Conservation (phyloP, 2,797 vertebrate genomes). For the Gallirallus australis region DNA sequence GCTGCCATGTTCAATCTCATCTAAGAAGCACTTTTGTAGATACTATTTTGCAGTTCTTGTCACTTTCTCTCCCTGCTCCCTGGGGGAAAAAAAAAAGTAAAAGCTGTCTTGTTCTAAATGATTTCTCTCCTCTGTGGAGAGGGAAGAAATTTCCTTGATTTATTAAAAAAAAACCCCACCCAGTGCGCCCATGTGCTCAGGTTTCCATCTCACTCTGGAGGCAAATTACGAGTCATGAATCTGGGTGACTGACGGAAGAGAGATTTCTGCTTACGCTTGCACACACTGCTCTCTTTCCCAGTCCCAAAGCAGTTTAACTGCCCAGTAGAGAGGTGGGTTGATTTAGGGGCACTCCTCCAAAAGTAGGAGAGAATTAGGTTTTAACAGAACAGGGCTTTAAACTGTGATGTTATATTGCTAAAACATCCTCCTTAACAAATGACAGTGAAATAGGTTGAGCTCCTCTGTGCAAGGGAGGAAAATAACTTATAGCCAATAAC, state of each 20-base stretch:
- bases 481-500: neutral
- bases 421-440: neutral
- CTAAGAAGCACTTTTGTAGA: neutral
- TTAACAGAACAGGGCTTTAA: neutral
- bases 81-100: neutral
- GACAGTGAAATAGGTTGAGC: neutral
- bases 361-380: neutral
- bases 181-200: neutral
- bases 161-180: neutral
- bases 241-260: neutral
- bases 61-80: neutral
- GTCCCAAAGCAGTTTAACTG: neutral
- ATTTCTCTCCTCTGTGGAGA: neutral
- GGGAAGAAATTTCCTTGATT: slow-evolving; percentile 12
- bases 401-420: neutral
- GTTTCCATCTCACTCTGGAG: neutral
- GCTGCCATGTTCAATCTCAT: neutral
- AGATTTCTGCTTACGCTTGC: neutral
- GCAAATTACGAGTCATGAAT: neutral
- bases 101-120: neutral
- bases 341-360: neutral
- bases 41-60: neutral
- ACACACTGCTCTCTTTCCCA: neutral
- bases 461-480: neutral
- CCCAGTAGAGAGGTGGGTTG: neutral